Conservation (phyloP, 2,113 vertebrate species). For the Neoarius graeffei region DNA sequence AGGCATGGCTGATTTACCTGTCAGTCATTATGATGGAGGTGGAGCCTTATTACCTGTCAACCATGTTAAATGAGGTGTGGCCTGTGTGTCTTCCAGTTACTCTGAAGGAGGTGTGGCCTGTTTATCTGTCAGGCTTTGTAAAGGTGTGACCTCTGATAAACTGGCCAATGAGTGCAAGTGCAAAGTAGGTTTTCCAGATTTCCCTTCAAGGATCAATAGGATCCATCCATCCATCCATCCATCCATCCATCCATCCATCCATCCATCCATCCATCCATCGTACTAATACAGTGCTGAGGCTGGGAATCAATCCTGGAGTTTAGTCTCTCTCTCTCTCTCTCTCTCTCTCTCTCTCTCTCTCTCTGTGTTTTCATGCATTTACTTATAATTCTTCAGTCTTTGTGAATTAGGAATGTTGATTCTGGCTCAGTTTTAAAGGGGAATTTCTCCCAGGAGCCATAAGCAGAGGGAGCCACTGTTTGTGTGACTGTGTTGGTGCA, state of each 20-base stretch:
- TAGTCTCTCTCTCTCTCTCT: no score
- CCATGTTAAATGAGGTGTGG: background rate
- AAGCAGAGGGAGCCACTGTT: conserved; percentile 26
- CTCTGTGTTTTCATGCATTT: background rate
- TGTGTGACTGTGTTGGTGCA: conserved; percentile 41
- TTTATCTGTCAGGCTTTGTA: background rate
- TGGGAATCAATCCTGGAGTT: background rate
- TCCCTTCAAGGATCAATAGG: background rate
- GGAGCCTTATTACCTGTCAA: background rate
- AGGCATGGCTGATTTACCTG: background rate
- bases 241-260: background rate
- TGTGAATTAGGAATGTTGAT: conserved; percentile 16
- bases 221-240: background rate
- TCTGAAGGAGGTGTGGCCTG: background rate
- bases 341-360: no score
- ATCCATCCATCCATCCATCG: background rate
- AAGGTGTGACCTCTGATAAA: background rate
- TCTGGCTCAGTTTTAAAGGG: background rate
- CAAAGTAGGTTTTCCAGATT: background rate
- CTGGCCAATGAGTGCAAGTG: background rate
- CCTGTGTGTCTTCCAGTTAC: background rate
- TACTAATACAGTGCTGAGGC: background rate
- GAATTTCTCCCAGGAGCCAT: conserved; percentile 1
- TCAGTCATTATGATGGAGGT: background rate
- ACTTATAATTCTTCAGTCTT: conserved; percentile 3